phyloP scores from a whole-genome alignment of 1,140 invertebrate genomes.

The Pygmarrhopalites habei region DNA sequence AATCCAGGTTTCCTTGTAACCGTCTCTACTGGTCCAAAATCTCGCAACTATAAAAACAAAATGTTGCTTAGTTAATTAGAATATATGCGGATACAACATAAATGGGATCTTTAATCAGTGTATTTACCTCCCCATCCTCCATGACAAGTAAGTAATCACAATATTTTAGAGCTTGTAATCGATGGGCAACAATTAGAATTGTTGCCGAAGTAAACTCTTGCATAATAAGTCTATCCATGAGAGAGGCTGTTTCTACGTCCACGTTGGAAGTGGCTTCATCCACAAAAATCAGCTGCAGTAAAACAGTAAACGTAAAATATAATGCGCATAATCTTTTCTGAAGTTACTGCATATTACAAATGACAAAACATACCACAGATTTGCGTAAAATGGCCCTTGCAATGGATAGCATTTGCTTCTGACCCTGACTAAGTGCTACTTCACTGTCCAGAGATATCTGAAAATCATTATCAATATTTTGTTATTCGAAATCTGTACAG shows the following conservation, averaged over 20 bases:
- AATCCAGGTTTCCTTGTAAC: conserved; percentile 34
- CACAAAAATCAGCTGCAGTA: conserved; percentile 60
- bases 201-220: conserved; percentile 46
- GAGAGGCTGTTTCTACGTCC: conserved; percentile 59
- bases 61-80: no score
- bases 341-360: conserved; percentile 13
- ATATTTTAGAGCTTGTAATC: conserved; percentile 46
- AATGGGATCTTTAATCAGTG: not conserved
- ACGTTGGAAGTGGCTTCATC: conserved; percentile 86
- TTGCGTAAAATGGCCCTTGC: conserved; percentile 71
- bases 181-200: conserved; percentile 49
- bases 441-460: conserved; percentile 42
- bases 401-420: conserved; percentile 70
- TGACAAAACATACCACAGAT: conserved; percentile 52
- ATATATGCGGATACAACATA: no score
- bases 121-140: conserved; percentile 37
- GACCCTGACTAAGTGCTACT: conserved; percentile 43
- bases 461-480: no score
- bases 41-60: conserved; percentile 31
- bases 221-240: conserved; percentile 51
- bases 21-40: conserved; percentile 30
- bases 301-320: conserved; percentile 4
- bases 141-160: conserved; percentile 43
- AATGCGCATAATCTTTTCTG: not conserved
- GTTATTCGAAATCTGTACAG: no score